Conservation (phyloP, 2,113 vertebrate species). For the Epinephelus lanceolatus region DNA sequence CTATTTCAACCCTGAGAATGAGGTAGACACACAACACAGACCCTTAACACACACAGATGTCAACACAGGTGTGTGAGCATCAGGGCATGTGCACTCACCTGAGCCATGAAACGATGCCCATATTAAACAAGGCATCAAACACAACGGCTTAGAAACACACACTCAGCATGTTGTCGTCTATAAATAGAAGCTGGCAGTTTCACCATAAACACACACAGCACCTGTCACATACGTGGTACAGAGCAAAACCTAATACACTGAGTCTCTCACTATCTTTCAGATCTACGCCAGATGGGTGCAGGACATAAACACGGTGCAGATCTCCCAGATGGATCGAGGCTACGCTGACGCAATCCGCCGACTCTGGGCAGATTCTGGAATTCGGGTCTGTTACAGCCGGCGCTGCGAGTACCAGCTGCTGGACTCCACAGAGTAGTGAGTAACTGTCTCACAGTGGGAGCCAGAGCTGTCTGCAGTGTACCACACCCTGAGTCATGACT, state of each 20-base stretch:
- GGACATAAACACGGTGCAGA: constrained; percentile 83
- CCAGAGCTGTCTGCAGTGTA: background rate
- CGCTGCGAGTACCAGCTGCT: constrained; percentile 91
- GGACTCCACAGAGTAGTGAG: constrained; percentile 93
- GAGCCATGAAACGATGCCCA: background rate
- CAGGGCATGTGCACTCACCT: background rate
- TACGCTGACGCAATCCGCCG: constrained; percentile 79
- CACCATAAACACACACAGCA: background rate
- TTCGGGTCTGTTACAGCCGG: constrained; percentile 88
- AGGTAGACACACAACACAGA: constrained; percentile 75
- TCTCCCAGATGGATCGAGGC: constrained; percentile 79
- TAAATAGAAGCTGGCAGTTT: background rate
- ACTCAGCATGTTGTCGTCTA: background rate
- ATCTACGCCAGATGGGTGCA: constrained; percentile 83
- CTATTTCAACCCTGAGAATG: constrained; percentile 84
- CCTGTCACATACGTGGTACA: background rate
- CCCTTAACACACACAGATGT: background rate
- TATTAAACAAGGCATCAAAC: constrained; percentile 17
- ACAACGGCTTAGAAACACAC: background rate
- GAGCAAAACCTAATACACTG: background rate
- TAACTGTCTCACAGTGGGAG: constrained; percentile 14
- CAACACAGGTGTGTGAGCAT: background rate
- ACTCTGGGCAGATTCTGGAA: constrained; percentile 88
- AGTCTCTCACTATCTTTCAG: constrained; percentile 68
- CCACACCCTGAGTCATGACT: background rate